Evolutionary conservation across 1,140 invertebrate genomes (phyloP).

Genomic region (Leguminivora glycinivorella): DNA sequence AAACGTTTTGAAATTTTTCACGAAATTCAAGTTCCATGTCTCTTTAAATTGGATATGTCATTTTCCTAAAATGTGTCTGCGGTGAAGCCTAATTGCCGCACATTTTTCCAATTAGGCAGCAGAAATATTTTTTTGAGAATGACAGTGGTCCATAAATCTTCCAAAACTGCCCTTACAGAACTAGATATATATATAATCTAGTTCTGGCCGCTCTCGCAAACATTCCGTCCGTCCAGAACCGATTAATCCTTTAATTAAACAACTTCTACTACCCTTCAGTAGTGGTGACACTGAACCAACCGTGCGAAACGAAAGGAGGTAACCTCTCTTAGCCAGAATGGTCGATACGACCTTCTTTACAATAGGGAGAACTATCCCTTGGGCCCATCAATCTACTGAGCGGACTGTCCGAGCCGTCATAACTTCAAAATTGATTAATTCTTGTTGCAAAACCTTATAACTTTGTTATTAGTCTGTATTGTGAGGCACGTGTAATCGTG

Average conservation of each 20-base stretch:
- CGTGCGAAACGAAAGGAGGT: background rate
- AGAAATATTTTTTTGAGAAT: no score
- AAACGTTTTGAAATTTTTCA: no score
- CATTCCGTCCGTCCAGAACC: background rate
- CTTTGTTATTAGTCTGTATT: background rate
- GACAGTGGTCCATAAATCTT: no score
- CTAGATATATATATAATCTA: background rate
- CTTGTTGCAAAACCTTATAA: constrained; percentile 16
- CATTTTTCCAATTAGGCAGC: no score
- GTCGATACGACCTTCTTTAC: background rate
- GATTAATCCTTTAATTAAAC: constrained; percentile 25
- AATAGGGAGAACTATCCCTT: background rate
- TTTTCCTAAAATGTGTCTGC: no score
- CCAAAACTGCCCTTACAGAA: background rate
- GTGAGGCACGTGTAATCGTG: background rate
- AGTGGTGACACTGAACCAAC: background rate
- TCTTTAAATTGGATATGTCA: no score
- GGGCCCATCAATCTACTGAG: constrained; percentile 22
- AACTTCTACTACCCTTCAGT: constrained; percentile 2
- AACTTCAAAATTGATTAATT: constrained; percentile 28
- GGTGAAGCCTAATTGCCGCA: no score
- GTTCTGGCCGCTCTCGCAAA: background rate
- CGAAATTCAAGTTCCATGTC: no score
- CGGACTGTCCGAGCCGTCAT: constrained; percentile 23
- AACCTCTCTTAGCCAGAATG: background rate